These are phyloP conservation scores for Nycticebus coucang DNA, from an alignment of 2,113 vertebrate genomes.

Conservation along the genomic window DNA sequence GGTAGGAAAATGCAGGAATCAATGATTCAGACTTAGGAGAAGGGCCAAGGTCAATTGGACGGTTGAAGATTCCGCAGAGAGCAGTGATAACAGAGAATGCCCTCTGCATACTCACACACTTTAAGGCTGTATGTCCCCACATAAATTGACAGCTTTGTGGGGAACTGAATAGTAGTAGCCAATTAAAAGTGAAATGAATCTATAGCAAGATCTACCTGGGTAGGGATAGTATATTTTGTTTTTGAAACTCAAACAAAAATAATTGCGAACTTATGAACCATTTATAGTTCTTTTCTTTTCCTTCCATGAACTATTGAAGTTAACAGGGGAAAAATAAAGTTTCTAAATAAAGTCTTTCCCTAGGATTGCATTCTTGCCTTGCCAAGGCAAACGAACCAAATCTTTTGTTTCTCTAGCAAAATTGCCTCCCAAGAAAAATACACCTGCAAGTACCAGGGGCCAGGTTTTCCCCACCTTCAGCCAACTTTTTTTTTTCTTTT, in stretches of 20 bases:
- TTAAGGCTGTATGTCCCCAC: neutral
- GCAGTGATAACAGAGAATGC: neutral
- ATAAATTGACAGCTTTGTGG: neutral
- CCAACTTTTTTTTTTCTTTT: constrained; percentile 52
- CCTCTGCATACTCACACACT: neutral
- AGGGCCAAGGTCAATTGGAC: neutral
- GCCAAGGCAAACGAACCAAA: constrained; percentile 87
- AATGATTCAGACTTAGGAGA: neutral
- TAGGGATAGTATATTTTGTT: constrained; percentile 59
- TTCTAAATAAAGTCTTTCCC: constrained; percentile 88
- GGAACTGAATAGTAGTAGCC: constrained; percentile 1
- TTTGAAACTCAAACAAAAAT: constrained; percentile 66
- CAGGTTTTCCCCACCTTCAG: constrained; percentile 66
- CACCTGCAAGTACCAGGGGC: constrained; percentile 84
- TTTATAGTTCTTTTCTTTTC: constrained; percentile 63
- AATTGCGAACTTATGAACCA: constrained; percentile 82
- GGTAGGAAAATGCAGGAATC: neutral
- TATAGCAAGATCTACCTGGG: constrained; percentile 42
- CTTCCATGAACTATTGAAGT: constrained; percentile 79
- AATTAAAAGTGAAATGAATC: constrained; percentile 57
- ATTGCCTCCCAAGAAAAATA: constrained; percentile 89
- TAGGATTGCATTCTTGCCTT: constrained; percentile 83
- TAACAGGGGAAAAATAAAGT: constrained; percentile 84
- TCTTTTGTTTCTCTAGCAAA: constrained; percentile 88
- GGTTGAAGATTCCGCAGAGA: neutral